Base-by-base conservation (phyloP, 1,140 invertebrate genomes). In the Leptopilina clavipes region DNA sequence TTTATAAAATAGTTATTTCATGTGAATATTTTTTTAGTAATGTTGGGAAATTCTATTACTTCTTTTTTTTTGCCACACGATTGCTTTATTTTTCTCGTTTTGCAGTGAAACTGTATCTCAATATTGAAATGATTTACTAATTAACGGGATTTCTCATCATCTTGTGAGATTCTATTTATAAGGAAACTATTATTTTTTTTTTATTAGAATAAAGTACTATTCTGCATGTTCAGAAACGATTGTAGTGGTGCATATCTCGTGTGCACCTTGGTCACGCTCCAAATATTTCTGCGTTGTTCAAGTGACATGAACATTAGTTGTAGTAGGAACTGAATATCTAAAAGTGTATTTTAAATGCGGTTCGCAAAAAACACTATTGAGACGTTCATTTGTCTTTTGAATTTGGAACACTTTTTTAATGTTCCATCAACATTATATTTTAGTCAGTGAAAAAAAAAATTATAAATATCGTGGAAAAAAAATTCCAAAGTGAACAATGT, bases 231-330 rank as follows among this genome's bases (percentile, higher is more conserved):
- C 59, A 65, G 22, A 31, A 65, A 65, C 22, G 22, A 65, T 31
- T 65, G 59, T 31, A 31, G 59, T 65, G 59, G 59, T 31, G 22
- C 59, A 65, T 65, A 31, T 65, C 59, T 65, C 59, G 25, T 31
- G 59, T 65, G 59, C 59, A 65, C 25, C 59, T 65, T 65, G 59
- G 59, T 65, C 59, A 65, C 59, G 59, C 59, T 65, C 59, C 59
- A 65, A 65, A 65, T 65, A 65, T 65, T 65, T 65, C 59, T 37
- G 59, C 25, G 22, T 37, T 65, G 59, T 65, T 65, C 59, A 65
- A 65, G 59, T 65, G 59, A 65, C 59, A 65, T 65, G 59, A 14
- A 65, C 59, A 65, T 65, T 65, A 65, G 22, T n/a, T 31, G n/a
- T 31, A 65, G 59, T 31, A 65, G 59, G 59, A 65, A 65, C 22